Base-by-base conservation (phyloP, 1,140 invertebrate genomes). In the Lerema accius region DNA sequence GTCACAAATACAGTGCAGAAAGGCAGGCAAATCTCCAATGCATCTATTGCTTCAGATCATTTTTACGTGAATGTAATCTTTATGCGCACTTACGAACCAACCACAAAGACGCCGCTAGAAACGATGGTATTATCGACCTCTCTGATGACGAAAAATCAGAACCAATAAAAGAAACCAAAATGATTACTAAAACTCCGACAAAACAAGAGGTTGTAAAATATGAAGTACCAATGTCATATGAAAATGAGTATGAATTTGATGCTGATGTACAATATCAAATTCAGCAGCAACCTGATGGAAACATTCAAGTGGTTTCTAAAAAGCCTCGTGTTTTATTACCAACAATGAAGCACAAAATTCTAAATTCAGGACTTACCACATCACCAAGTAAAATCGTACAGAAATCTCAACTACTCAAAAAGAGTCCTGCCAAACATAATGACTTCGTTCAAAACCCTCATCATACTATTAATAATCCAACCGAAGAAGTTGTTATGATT, bases 21-120 rank as follows among this genome's bases (percentile, higher is more conserved):
- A 86, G 67, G 72, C 90, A 83, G 71, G 70, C 80, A 17, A 87
- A 87, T 61, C 87, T 92, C 53, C 93, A 94, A 74, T 96, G 95
- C 78, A 92, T 93, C 61, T 95, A 94, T 73, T 96, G 95, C 78
- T 88, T 92, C 37, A 94, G 94, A 79, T 86, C 92, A 50, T 95
- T 95, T 70, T 90, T 93, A 26, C 91, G 94, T 37, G 93, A 93
- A 69, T 83, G 91, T 4, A 94, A 94, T 76, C 83, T 95, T 10
- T 95, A 95, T 82, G 92, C 92, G 11, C 95, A 96, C 78, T 90
- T 95, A 65, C 93, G 93, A 76, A 89, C 89, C 4, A 81, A 91
- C 70, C 95, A 95, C 73, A 92, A 93, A 75, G 86, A 92, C 60
- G 91, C 92, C 51, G 94, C 92, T 0, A 83, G 86, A 13, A 87